phyloP scores from a whole-genome alignment of 2,797 vertebrate species.

The Esox masquinongy region DNA sequence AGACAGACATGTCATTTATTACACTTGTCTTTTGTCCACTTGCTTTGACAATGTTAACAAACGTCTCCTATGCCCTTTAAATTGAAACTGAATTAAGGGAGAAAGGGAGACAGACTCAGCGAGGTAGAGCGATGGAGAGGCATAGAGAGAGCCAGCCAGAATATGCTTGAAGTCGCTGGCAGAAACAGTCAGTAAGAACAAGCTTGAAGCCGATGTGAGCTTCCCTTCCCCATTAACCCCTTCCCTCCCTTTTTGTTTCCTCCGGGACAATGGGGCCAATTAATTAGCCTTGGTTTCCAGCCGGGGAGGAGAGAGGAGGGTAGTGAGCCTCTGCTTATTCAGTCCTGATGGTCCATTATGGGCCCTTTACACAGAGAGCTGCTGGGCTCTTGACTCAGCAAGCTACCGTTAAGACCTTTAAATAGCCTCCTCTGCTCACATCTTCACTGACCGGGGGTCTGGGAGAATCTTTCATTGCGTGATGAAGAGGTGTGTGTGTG shows the following conservation, averaged over 20 bases:
- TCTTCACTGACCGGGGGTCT: conserved; percentile 12
- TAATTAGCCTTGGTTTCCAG: conserved; percentile 58
- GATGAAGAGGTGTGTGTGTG: neutral
- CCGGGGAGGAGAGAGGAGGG: conserved; percentile 29
- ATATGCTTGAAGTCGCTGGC: too few relatives aligned
- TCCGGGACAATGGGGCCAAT: conserved; percentile 52
- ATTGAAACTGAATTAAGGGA: too few relatives aligned
- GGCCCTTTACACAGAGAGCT: conserved; percentile 26
- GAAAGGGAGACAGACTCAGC: neutral
- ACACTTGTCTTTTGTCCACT: too few relatives aligned
- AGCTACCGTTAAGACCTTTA: conserved; percentile 41
- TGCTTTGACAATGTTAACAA: too few relatives aligned
- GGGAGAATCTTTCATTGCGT: neutral
- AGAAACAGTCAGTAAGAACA: conserved; percentile 1
- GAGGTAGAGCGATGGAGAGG: neutral
- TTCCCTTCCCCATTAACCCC: conserved; percentile 33
- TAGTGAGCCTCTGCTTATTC: conserved; percentile 46
- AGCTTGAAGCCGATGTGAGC: conserved; percentile 17
- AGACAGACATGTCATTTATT: too few relatives aligned
- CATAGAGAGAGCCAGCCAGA: too few relatives aligned
- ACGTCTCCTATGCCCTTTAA: too few relatives aligned
- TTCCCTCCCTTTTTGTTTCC: conserved; percentile 24
- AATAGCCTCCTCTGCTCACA: conserved; percentile 31
- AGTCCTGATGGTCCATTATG: conserved; percentile 39
- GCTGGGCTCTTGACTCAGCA: conserved; percentile 48